A percentile compares a stretch with the other conserved stretches of the same genome.
phyloP scores from a whole-genome alignment of 1,140 invertebrate species.

The Drosophila fuyamai region DNA sequence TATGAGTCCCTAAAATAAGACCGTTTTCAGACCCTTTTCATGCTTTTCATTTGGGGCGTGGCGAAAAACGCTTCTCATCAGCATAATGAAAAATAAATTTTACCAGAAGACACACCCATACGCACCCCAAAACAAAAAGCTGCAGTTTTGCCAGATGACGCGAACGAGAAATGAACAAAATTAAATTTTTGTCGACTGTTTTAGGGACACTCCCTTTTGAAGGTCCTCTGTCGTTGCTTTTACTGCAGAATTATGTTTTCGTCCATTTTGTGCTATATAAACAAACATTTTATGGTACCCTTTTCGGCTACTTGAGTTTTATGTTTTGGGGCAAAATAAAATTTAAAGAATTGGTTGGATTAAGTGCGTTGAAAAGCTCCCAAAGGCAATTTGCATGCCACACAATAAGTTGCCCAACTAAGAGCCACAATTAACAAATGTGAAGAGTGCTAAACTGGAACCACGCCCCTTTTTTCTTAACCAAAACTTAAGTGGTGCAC shows the following conservation, averaged over 20 bases:
- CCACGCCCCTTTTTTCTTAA: slow-evolving; percentile 31
- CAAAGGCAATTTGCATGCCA: slow-evolving; percentile 13
- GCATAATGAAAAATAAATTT: slow-evolving; percentile 68
- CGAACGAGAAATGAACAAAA: slow-evolving; percentile 30
- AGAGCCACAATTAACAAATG: slow-evolving; percentile 50
- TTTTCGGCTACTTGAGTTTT: slow-evolving; percentile 39
- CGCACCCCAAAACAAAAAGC: slow-evolving; percentile 10
- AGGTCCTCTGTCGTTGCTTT: slow-evolving; percentile 15
- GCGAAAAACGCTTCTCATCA: slow-evolving; percentile 39
- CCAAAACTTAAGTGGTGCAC: slow-evolving; percentile 48
- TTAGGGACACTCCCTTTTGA: slow-evolving; percentile 18
- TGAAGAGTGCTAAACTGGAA: slow-evolving; percentile 39
- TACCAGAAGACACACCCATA: slow-evolving; percentile 17
- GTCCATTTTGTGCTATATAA: slow-evolving; percentile 49
- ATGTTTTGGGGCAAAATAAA: neutral
- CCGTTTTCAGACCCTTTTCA: slow-evolving; percentile 11
- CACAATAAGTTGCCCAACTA: slow-evolving; percentile 38
- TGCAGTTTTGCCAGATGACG: slow-evolving; percentile 47
- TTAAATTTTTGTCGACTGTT: slow-evolving; percentile 57
- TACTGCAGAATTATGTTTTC: slow-evolving; percentile 32
- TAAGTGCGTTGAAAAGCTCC: neutral
- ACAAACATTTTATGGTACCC: slow-evolving; percentile 40
- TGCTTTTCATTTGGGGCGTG: slow-evolving; percentile 26
- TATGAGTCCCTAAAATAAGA: slow-evolving; percentile 14
- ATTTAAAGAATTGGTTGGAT: slow-evolving; percentile 6